Conservation (phyloP, 2,113 vertebrate genomes). For the Phoxinus phoxinus region DNA sequence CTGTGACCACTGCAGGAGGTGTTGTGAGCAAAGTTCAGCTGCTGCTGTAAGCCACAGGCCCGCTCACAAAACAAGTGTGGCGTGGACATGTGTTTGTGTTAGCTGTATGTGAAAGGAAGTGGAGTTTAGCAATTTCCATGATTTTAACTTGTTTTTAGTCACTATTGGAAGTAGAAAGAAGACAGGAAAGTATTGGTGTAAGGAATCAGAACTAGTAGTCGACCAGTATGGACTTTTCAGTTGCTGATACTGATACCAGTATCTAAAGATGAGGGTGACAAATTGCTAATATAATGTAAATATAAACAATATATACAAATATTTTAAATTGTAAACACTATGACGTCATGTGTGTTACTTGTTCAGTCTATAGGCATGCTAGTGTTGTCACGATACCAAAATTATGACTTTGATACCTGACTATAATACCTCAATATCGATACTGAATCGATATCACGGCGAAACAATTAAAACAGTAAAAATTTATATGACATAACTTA, state of each 20-base stretch:
- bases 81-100: background rate
- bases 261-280: background rate
- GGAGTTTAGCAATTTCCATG: background rate
- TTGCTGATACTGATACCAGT: background rate
- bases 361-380: no score
- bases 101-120: background rate
- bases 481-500: no score
- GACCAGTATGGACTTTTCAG: background rate
- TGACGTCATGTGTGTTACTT: no score
- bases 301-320: no score
- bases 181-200: background rate
- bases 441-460: no score
- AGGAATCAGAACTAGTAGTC: background rate
- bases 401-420: no score
- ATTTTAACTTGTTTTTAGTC: background rate
- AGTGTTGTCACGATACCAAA: no score
- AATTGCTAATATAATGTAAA: background rate
- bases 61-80: background rate
- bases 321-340: no score
- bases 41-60: conserved; percentile 1
- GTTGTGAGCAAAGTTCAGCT: conserved; percentile 23
- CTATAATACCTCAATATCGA: no score
- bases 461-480: no score
- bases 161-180: background rate
- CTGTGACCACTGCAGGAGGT: conserved; percentile 38